A percentile compares a stretch with the other conserved stretches of the same genome.
Evolutionary conservation across 2,797 vertebrate species (phyloP).

Genomic region (Danio albolineatus): DNA sequence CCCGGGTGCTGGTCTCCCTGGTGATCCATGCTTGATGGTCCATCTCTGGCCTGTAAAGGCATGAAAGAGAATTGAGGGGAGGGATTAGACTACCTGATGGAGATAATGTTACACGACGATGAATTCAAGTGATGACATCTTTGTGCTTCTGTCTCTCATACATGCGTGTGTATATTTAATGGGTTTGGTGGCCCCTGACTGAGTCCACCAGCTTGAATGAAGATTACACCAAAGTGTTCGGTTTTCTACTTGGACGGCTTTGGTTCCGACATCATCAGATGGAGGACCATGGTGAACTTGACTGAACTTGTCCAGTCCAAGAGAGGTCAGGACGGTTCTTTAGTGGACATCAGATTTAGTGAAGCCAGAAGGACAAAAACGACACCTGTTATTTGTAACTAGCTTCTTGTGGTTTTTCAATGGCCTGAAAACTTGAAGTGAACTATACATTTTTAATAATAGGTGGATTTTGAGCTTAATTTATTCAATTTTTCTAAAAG

Average conservation of each 20-base stretch:
- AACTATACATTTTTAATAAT: constrained; percentile 11
- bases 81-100: constrained; percentile 66
- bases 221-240: constrained; percentile 1
- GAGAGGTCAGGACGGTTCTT: background rate
- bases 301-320: constrained; percentile 11
- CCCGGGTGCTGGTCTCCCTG: constrained; percentile 65
- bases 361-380: background rate
- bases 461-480: background rate
- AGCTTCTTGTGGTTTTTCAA: background rate
- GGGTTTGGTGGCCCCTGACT: constrained; percentile 52
- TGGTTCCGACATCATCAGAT: constrained; percentile 3
- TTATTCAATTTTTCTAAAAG: background rate
- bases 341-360: constrained; percentile 3
- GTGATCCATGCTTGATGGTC: constrained; percentile 72
- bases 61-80: constrained; percentile 60
- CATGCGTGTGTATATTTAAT: constrained; percentile 62
- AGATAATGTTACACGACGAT: constrained; percentile 76
- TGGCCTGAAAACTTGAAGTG: background rate
- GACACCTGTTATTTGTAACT: background rate
- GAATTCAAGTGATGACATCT: constrained; percentile 78
- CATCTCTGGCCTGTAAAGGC: constrained; percentile 56
- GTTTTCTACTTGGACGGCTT: constrained; percentile 28
- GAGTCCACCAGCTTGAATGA: constrained; percentile 9
- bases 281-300: background rate
- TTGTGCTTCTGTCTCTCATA: constrained; percentile 65